Evolutionary conservation across 2,113 vertebrate species (phyloP).

Genomic region (Oryctolagus cuniculus): DNA sequence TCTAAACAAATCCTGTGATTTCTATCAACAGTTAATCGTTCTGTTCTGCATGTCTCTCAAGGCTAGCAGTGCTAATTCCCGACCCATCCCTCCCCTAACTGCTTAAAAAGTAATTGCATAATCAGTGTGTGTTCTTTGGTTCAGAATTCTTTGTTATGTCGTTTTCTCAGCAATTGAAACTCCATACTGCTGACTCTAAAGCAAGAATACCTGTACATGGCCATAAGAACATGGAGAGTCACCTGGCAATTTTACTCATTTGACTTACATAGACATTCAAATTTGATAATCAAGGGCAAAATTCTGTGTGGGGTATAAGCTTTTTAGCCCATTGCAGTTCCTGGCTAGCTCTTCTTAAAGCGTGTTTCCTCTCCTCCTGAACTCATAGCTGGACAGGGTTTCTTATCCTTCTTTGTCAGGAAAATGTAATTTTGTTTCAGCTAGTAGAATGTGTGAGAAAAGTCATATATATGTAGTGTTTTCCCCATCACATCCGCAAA

Average conservation of each 20-base stretch:
- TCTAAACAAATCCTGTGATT: background rate
- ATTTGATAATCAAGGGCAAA: constrained; percentile 22
- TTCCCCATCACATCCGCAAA: background rate
- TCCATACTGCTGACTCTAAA: background rate
- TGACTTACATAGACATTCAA: background rate
- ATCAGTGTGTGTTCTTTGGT: background rate
- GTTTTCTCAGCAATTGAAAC: constrained; percentile 20
- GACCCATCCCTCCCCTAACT: too few relatives aligned
- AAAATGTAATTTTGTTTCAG: background rate
- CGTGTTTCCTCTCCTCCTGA: background rate
- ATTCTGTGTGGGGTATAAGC: background rate
- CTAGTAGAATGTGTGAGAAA: background rate
- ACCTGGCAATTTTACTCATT: background rate
- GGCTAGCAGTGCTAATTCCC: background rate
- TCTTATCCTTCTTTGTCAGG: background rate
- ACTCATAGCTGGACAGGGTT: background rate
- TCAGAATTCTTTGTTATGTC: background rate
- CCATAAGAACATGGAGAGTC: background rate
- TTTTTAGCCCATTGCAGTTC: background rate
- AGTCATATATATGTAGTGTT: background rate
- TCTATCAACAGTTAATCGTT: background rate
- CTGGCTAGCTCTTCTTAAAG: background rate
- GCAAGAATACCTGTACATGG: background rate
- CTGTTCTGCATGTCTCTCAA: background rate
- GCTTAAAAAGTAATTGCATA: background rate